Conservation (phyloP, 2,113 vertebrate genomes). For the Cyrtonyx montezumae region DNA sequence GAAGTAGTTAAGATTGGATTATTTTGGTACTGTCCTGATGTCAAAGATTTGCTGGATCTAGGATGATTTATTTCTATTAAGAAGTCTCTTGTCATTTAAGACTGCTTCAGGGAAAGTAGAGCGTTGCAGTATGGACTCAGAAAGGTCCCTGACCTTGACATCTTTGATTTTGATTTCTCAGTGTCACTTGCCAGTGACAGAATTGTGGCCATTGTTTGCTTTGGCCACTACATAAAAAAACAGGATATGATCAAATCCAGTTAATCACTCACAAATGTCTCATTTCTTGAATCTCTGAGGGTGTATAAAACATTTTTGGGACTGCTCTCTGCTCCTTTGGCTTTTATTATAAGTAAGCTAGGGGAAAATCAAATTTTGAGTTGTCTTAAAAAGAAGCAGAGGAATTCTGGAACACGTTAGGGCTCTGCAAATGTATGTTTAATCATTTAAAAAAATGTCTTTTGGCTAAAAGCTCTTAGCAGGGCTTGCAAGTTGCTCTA, state of each 20-base stretch:
- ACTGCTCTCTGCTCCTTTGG: constrained; percentile 49
- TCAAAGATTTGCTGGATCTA: constrained; percentile 26
- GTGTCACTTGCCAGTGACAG: constrained; percentile 39
- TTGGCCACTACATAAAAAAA: constrained; percentile 60
- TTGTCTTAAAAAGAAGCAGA: constrained; percentile 62
- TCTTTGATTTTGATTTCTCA: not conserved
- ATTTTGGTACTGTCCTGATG: not conserved
- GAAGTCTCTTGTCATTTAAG: not conserved
- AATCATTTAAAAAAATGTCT: constrained; percentile 67
- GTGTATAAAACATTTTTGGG: constrained; percentile 64
- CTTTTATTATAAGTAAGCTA: constrained; percentile 65
- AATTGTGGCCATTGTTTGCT: constrained; percentile 58
- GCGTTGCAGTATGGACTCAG: not conserved
- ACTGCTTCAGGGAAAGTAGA: not conserved
- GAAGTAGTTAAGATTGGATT: constrained; percentile 1
- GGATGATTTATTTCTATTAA: not conserved
- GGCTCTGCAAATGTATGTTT: constrained; percentile 58
- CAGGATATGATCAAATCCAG: constrained; percentile 65
- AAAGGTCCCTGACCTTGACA: constrained; percentile 20
- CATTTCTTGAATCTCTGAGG: constrained; percentile 56
- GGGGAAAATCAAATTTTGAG: constrained; percentile 51
- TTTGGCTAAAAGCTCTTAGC: constrained; percentile 59
- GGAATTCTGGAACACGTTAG: constrained; percentile 62
- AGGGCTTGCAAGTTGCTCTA: constrained; percentile 19
- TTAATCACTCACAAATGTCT: constrained; percentile 72